Conservation (phyloP, 2,113 vertebrate species). For the Oriolus oriolus region DNA sequence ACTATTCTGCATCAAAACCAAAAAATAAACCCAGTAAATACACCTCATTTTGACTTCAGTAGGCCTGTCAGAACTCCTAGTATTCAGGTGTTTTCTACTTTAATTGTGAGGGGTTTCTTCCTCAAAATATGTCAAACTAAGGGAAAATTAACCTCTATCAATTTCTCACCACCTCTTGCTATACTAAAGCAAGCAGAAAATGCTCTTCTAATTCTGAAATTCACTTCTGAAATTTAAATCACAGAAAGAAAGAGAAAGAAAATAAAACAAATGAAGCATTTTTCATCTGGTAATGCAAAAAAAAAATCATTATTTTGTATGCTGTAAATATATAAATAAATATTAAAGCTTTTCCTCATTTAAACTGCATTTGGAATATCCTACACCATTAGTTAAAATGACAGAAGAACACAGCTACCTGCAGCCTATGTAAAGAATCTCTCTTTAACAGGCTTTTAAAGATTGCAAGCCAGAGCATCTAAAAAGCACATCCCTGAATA, state of each 20-base stretch:
- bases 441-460: slow-evolving; percentile 44
- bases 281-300: neutral
- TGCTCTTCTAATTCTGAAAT: neutral
- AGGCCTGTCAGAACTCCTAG: neutral
- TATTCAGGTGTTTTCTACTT: neutral
- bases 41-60: neutral
- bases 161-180: neutral
- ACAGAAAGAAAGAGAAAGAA: neutral
- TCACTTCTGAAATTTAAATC: neutral
- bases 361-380: slow-evolving; percentile 35
- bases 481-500: slow-evolving; percentile 57
- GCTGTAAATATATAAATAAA: slow-evolving; percentile 29
- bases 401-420: slow-evolving; percentile 55
- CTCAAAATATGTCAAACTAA: neutral
- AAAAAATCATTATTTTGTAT: neutral
- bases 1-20: neutral
- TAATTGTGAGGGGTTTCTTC: neutral
- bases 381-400: slow-evolving; percentile 50
- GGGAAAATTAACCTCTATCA: neutral
- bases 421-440: slow-evolving; percentile 52
- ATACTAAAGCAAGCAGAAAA: neutral
- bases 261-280: neutral
- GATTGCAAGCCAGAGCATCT: slow-evolving; percentile 45
- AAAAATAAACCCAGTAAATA: neutral
- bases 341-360: slow-evolving; percentile 46